Evolutionary conservation across 2,888 invertebrate species (phyloP), one percentile per base, ranked within the genome.

Genomic region (Callimorpha dominula): DNA sequence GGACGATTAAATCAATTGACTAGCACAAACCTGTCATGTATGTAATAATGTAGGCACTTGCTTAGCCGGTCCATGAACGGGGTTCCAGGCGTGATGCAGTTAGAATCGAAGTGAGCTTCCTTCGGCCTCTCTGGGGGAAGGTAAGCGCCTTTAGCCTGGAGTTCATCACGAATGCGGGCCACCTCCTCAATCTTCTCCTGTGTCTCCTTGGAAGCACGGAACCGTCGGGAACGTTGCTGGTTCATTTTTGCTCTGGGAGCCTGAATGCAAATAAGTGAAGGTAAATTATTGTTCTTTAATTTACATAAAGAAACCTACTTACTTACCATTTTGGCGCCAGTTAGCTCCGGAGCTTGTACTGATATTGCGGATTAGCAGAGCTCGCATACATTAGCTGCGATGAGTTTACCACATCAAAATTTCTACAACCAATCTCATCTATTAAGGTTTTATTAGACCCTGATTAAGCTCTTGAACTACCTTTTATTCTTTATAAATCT

Each of bases 181-280:
- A 99, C 97, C 92, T 99, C 99, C 40, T 97, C 96, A 46, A 98
- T 97, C 92, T 99, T 99, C 91, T 99, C 99, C 64, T 96, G 96
- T 0, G 98, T 96, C 93, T 99, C 99, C 90, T 99, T 99, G 0
- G 99, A 98, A 0, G 99, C 99, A 68, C 99, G 97, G 93, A 99
- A 99, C 85, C 99, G 97, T 81, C 99, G 96, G 0, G 99, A 99
- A 73, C 99, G 96, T 90, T 99, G 99, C 90, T 99, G 99, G 94
- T 99, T 99, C 99, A 99, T 99, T 95, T 99, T 99, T 0, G 99
- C 99, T 88, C 99, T 96, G 0, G 99, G 99, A 3, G 99, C 99
- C 96, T 97, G 73, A 31, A 20, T 17, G 12, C 15, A 67, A 49
- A 54, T 14, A 20, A 0, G 12, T 31, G 31, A 31, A 60, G 4